Evolutionary conservation across 2,797 vertebrate genomes (phyloP), one percentile per base, ranked within the genome.

Genomic region (Eulemur mongoz): DNA sequence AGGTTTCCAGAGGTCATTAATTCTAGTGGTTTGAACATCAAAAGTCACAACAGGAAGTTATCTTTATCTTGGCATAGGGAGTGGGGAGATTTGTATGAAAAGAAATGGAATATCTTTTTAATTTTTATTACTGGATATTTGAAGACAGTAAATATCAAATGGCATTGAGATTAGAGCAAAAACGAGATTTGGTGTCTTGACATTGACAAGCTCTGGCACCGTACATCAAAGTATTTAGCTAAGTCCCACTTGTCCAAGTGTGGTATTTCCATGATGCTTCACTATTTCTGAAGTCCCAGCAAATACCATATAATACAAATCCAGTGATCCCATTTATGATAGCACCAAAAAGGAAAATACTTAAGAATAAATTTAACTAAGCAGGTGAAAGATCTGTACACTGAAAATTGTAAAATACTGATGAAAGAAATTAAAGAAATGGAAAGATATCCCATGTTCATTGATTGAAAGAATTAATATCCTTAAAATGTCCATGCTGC

Each of bases 1-100:
- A 98, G 95, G 81, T 97, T 97, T 96, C 95, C 90, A 97, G 91
- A 98, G 93, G 95, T 97, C 97, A 97, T 95, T 90, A 82, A 13
- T 90, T 92, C 90, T 97, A 96, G 67, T 83, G 72, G 17, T 85
- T 95, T 69, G 93, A 96, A 97, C 57, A 97, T 32, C 52, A 94
- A 95, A 97, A 97, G 81, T 97, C 43, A 95, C 70, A 91, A 97
- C 91, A 96, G 70, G 54, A 69, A 86, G 57, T 75, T 92, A 63
- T 61, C 54, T 72, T 91, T 95, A 65, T 40, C 50, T 69, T 97
- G 93, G 69, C 10, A 5, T 10, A 22, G 20, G 27, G 48, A 30
- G 0, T 11, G 9, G 61, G 11, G 75, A 40, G 38, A 84, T 78
- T 92, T 57, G 40, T 89, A 76, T 86, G 79, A 95, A 93, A 52